Base-by-base conservation (phyloP, 1,140 invertebrate genomes). In the Latrodectus geometricus region DNA sequence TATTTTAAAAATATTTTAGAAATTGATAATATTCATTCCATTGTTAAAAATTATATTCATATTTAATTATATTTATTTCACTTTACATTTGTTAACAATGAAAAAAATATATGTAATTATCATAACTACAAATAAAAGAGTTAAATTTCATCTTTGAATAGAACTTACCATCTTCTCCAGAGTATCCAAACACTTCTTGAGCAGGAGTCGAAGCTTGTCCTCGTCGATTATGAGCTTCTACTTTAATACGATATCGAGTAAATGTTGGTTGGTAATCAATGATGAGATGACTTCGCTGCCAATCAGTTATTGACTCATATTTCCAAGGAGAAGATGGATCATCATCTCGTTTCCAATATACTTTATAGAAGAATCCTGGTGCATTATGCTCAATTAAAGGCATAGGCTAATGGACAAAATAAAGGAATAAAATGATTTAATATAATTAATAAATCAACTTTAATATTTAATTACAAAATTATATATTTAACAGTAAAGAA, bases 331-430 rank as follows among this genome's bases (percentile, higher is more conserved):
- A 93, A 11, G 95, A 95, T 0, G 94, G 93, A 87, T 95, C 95
- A 90, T 97, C 91, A 20, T 90, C 94, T 81, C 95, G 93, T 89
- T 95, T 95, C 93, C 96, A 98, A 87, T 94, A 95, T 9, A 99
- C 95, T 87, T 95, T 93, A 91, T 99, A 99, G 89, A 95, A 94
- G 91, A 99, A 98, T 75, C 94, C 94, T 0, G 96, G 96, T 0
- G 95, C 98, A 92, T 99, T 98, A 91, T 99, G 98, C 88, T 99
- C 97, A 89, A 99, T 97, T 91, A 97, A 94, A 0, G 97, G 95
- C 97, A 99, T 98, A 79, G 95, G 94, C 73, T 88, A 73, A n/a
- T 61, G 72, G 54, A 65, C 65, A 75, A 48, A 80, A n/a, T 8
- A 56, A 49, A 15, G 15, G 20, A 68, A 68, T 12, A n/a, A 12